These are phyloP conservation scores for Pangasius sanitwongsei DNA, from an alignment of 2,797 vertebrate genomes.

Conservation along the genomic window DNA sequence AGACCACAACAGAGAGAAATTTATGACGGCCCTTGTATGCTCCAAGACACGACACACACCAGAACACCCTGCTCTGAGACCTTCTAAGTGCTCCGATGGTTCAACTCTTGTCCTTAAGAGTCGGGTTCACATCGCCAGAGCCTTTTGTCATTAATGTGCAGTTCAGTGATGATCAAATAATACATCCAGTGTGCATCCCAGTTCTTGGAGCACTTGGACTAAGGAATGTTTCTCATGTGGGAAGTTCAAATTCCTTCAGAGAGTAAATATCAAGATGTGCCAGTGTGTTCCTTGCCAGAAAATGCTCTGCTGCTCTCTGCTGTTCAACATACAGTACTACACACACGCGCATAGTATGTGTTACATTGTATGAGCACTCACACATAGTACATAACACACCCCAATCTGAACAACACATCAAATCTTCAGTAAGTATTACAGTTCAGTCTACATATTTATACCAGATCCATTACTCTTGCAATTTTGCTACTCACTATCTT, in stretches of 20 bases:
- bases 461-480: not conserved
- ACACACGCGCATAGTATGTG: too few relatives aligned
- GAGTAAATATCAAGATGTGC: not conserved
- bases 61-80: constrained; percentile 7
- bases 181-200: not conserved
- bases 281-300: not conserved
- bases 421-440: not conserved
- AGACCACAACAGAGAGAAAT: constrained; percentile 28
- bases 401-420: too few relatives aligned
- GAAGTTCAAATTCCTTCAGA: constrained; percentile 60
- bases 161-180: not conserved
- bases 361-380: too few relatives aligned
- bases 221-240: constrained; percentile 18
- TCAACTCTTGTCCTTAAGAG: constrained; percentile 4
- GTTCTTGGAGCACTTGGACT: not conserved
- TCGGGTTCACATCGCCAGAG: constrained; percentile 7
- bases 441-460: not conserved
- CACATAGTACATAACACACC: not conserved
- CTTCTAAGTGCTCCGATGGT: not conserved
- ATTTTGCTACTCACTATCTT: not conserved
- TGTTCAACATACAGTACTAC: constrained; percentile 49
- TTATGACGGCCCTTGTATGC: constrained; percentile 10
- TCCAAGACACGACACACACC: constrained; percentile 25
- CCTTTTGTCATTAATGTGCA: constrained; percentile 1
- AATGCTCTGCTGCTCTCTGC: constrained; percentile 69